phyloP scores from a whole-genome alignment of 2,797 vertebrate species.

The Syngnathus acus region DNA sequence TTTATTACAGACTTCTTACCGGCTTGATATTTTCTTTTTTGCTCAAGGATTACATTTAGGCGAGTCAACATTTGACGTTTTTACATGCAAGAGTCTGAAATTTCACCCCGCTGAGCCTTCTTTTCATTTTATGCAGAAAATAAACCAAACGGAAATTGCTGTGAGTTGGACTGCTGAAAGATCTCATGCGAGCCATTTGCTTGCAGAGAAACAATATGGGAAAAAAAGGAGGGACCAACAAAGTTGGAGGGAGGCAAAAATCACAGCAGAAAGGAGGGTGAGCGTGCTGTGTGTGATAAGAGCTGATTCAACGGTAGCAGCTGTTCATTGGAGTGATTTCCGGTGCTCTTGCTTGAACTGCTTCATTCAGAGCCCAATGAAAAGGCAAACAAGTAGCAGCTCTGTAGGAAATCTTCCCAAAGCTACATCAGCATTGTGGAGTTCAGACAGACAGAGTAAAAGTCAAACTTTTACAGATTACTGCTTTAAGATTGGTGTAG shows the following conservation, averaged over 20 bases:
- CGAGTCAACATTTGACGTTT: neutral
- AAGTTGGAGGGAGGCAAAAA: neutral
- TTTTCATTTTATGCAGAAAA: slow-evolving; percentile 15
- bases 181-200: slow-evolving; percentile 29
- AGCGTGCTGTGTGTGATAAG: slow-evolving; percentile 29
- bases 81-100: neutral
- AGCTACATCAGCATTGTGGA: slow-evolving; percentile 5
- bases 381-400: slow-evolving; percentile 20
- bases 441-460: slow-evolving; percentile 4
- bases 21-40: neutral
- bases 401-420: slow-evolving; percentile 8
- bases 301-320: slow-evolving; percentile 18
- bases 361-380: slow-evolving; percentile 31
- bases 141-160: slow-evolving; percentile 30
- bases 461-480: neutral
- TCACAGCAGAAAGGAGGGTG: neutral
- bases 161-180: slow-evolving; percentile 35
- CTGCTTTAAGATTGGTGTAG: too few relatives aligned
- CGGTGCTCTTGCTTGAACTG: slow-evolving; percentile 31
- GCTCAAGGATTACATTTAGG: neutral
- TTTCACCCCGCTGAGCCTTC: neutral
- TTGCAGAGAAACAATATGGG: slow-evolving; percentile 18
- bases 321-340: slow-evolving; percentile 34
- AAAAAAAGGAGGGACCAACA: neutral
- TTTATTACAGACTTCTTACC: neutral